Base-by-base conservation (phyloP, 2,888 invertebrate genomes). In the Drosophila vallismaia region DNA sequence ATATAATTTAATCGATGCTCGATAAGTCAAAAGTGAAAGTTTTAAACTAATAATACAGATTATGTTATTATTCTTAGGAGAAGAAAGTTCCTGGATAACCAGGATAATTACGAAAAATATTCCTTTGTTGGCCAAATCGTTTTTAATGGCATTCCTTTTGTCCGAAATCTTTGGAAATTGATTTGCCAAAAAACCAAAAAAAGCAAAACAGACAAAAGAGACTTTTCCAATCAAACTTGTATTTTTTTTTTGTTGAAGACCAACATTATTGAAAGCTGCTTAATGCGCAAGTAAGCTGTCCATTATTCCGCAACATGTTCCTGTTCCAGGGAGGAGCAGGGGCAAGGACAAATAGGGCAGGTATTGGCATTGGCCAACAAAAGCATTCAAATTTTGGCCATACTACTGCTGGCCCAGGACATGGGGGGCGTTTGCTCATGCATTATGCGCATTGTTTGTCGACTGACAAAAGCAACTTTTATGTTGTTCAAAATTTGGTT, bases 141-240 rank as follows among this genome's bases (percentile, higher is more conserved):
- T 55, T 58, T 66, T 46, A 69, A 53, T 56, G 60, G 29, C 45
- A 50, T 54, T 71, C 49, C 44, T 49, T 36, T 24, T 56, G 74
- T 71, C n/a, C 60, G 42, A 51, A 59, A 59, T 68, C 66, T 70
- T 70, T 57, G 71, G 49, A 75, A 75, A 83, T 82, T 76, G 85
- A 82, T 82, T 84, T 79, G 67, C 53, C 46, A 28, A 74, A 42
- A 58, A 59, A 63, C 75, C n/a, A n/a, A 71, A 67, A 80, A 72
- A 75, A 73, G 71, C 6, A 6, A 4, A 28, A 77, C 72, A 31
- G 49, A 59, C 58, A 68, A 69, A 70, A 29, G 67, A 59, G 86
- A 82, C 84, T 82, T 82, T 82, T 82, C 78, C 85, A 82, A 82
- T 82, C 82, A 82, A 82, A 86, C 81, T 86, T 86, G 84, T 82